Base-by-base conservation (phyloP, 2,797 vertebrate genomes). In the Leucoraja ocellata region DNA sequence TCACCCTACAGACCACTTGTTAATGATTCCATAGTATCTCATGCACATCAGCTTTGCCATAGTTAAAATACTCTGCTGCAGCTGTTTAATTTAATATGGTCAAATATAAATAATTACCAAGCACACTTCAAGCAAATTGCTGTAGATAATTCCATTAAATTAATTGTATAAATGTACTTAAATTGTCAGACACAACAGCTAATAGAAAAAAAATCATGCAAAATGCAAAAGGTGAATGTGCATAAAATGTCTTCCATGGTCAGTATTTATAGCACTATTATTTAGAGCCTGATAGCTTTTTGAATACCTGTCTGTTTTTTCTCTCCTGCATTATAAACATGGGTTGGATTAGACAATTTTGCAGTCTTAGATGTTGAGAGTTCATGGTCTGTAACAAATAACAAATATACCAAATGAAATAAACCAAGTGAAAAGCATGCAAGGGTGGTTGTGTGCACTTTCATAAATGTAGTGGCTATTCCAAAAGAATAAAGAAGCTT, bases 351-450 rank as follows among this genome's bases (percentile, higher is more conserved):
- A 28, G 39, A 25, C 25, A 76, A 7, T 28, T 68, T 25, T 71
- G 88, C 23, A 25, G 68, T 71, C 63, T 73, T 13, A 92, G 58
- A 46, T 92, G 71, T 54, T 76, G 71, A 92, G 36, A 54, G 10
- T 36, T 74, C 71, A 58, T n/a, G 10, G 21, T 73, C 88, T 91
- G 90, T 92, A 92, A 92, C 13, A 74, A 71, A 92, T 92, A 92
- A 92, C 65, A 91, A 86, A 71, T 16, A 54, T 46, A 92, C 90
- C 23, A 54, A 92, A 10, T 73, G 25, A 73, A 92, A 58, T 21
- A 16, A 36, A n/a, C 7, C n/a, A 32, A 9, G n/a, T 32, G 28
- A 88, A 65, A 68, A 88, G 21, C 61, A 32, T 8, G 28, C 81
- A 63, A 61, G 28, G 1, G 4, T 32, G 61, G 25, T 28, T 63